These are phyloP conservation scores for Hydractinia symbiolongicarpus DNA, from an alignment of 30 jellyfish, hydroid and myxozoan genomes.

Conservation along the genomic window DNA sequence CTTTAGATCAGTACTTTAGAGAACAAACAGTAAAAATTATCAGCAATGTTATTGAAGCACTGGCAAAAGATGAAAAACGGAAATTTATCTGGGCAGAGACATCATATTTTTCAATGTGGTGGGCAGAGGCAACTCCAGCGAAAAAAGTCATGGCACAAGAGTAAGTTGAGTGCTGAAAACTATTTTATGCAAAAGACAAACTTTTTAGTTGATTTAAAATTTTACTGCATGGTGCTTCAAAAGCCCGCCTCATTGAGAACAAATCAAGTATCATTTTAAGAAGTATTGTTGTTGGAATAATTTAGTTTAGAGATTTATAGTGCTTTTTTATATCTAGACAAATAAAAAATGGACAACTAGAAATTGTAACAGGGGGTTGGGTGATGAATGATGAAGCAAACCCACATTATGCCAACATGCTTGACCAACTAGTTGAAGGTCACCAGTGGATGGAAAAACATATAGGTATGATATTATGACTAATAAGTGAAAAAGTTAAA, in stretches of 20 bases:
- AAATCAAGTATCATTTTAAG: not conserved
- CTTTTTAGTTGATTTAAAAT: not conserved
- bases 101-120: conserved; percentile 87
- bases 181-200: not conserved
- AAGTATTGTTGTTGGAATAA: not conserved
- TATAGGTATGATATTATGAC: conserved; percentile 33
- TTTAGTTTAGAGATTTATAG: no score
- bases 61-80: conserved; percentile 52
- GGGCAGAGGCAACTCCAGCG: conserved; percentile 61
- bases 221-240: not conserved
- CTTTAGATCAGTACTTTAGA: conserved; percentile 64
- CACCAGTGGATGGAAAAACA: conserved; percentile 81
- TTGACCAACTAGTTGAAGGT: conserved; percentile 81
- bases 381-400: conserved; percentile 90
- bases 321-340: conserved; percentile 26
- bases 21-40: conserved; percentile 76
- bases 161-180: conserved; percentile 27
- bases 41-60: conserved; percentile 70
- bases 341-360: conserved; percentile 68
- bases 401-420: conserved; percentile 69
- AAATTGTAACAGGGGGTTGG: conserved; percentile 93
- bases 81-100: conserved; percentile 94
- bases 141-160: conserved; percentile 55
- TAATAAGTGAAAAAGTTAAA: no score
- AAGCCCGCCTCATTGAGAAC: not conserved